A percentile compares a stretch with the other conserved stretches of the same genome.
These are phyloP conservation scores for Zelostemma sp. DNA, from an alignment of 1,140 invertebrate genomes.

Conservation along the genomic window DNA sequence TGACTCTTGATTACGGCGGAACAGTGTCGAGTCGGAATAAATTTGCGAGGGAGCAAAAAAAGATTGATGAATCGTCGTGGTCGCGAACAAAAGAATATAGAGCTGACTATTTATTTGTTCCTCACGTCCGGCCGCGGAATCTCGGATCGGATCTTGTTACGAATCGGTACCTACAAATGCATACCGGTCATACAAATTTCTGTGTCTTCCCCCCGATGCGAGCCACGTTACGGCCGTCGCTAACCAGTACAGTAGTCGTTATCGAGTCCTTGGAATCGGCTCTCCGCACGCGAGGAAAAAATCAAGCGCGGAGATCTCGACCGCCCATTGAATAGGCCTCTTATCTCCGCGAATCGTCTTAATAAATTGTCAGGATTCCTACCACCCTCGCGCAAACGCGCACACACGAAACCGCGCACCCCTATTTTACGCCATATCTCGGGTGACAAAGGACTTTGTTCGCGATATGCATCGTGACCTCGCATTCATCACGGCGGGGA, in stretches of 20 bases:
- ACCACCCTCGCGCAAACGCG: slow-evolving; percentile 18
- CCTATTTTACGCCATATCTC: slow-evolving; percentile 24
- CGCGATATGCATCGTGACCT: slow-evolving; percentile 4
- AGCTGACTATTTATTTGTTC: slow-evolving; percentile 31
- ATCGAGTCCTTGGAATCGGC: slow-evolving; percentile 44
- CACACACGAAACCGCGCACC: slow-evolving; percentile 5
- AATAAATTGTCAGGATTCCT: slow-evolving; percentile 52
- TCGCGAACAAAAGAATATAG: slow-evolving; percentile 28
- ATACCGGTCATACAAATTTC: slow-evolving; percentile 51
- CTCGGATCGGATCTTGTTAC: slow-evolving; percentile 46
- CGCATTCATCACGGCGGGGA: too few relatives aligned
- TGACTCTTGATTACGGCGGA: too few relatives aligned
- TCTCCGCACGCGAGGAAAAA: slow-evolving; percentile 24
- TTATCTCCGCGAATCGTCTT: slow-evolving; percentile 51
- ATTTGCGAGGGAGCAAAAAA: too few relatives aligned
- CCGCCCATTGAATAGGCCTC: slow-evolving; percentile 44
- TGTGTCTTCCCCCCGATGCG: slow-evolving; percentile 22
- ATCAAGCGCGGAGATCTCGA: slow-evolving; percentile 26
- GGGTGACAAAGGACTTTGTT: slow-evolving; percentile 18
- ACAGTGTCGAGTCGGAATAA: too few relatives aligned
- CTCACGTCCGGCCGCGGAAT: slow-evolving; percentile 42
- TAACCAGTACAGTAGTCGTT: slow-evolving; percentile 39
- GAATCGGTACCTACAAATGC: slow-evolving; percentile 47
- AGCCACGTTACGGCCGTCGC: slow-evolving; percentile 19
- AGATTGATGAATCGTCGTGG: too few relatives aligned